Evolutionary conservation across 2,113 vertebrate genomes (phyloP).

Genomic region (Ovibos moschatus): DNA sequence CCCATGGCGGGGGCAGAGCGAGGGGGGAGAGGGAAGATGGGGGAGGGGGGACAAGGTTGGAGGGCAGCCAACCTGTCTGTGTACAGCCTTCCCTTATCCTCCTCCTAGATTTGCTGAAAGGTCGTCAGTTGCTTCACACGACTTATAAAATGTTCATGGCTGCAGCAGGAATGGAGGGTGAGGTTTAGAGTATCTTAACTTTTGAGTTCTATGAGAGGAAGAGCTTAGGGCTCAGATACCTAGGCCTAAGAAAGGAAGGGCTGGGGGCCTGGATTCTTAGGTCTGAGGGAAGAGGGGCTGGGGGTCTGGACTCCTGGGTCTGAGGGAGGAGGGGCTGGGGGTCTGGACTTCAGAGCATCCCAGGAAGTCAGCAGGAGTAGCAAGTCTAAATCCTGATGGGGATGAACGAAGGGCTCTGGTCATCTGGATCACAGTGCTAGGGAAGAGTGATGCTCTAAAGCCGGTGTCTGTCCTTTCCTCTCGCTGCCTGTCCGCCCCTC

Average conservation of each 20-base stretch:
- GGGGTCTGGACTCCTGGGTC: not conserved
- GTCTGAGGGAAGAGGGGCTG: not conserved
- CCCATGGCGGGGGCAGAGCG: not conserved
- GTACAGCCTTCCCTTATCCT: not conserved
- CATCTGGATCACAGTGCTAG: not conserved
- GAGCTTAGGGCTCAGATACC: not conserved
- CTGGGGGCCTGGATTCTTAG: not conserved
- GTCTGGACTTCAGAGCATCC: not conserved
- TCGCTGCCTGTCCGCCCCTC: not conserved
- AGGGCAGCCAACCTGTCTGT: not conserved
- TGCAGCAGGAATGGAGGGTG: constrained; percentile 92
- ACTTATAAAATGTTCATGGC: constrained; percentile 97
- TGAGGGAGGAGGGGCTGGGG: not conserved
- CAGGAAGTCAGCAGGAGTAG: not conserved
- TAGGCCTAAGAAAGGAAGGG: not conserved
- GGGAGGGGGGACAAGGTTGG: not conserved
- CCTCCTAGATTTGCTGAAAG: constrained; percentile 88
- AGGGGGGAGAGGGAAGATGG: not conserved
- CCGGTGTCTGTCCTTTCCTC: not conserved
- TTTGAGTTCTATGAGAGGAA: not conserved
- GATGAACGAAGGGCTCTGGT: not conserved
- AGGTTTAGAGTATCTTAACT: constrained; percentile 57
- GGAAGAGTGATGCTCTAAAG: not conserved
- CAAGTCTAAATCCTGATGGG: not conserved
- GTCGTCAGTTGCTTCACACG: constrained; percentile 91